phyloP scores from a whole-genome alignment of 1,140 invertebrate species.

The Zaprionus tsacasi region DNA sequence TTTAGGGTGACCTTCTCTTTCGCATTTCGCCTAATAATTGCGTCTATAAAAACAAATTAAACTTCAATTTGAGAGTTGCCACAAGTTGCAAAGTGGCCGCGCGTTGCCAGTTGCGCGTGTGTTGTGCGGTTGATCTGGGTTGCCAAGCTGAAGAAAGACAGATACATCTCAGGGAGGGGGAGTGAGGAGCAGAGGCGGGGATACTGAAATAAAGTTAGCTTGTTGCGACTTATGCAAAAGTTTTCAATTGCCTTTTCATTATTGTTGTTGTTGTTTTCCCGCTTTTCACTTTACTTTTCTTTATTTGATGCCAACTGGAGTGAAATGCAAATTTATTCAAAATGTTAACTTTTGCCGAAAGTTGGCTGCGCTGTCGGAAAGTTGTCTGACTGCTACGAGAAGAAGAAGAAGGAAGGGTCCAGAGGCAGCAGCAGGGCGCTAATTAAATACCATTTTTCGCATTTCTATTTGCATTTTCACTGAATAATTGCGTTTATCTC shows the following conservation, averaged over 20 bases:
- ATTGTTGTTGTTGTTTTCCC: constrained; percentile 57
- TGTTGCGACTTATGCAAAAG: constrained; percentile 76
- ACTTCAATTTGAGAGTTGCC: constrained; percentile 63
- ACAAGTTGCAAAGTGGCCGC: constrained; percentile 16
- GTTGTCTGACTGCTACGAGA: constrained; percentile 39
- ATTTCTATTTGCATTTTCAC: constrained; percentile 70
- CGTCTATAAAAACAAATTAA: constrained; percentile 77
- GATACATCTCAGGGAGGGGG: not conserved
- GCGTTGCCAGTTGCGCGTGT: constrained; percentile 8
- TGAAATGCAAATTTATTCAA: constrained; percentile 81
- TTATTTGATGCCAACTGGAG: constrained; percentile 41
- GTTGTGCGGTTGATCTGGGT: constrained; percentile 37
- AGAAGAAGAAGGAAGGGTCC: constrained; percentile 35
- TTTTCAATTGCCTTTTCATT: constrained; percentile 79
- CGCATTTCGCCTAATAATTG: constrained; percentile 54
- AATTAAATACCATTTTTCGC: constrained; percentile 77
- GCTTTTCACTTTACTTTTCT: constrained; percentile 12
- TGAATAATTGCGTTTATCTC: constrained; percentile 64
- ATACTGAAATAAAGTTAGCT: constrained; percentile 74
- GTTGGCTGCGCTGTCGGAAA: constrained; percentile 47
- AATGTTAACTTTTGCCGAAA: constrained; percentile 63
- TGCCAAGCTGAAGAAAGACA: constrained; percentile 12
- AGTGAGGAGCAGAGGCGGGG: not conserved
- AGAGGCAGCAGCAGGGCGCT: constrained; percentile 28
- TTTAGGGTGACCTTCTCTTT: constrained; percentile 14